Base-by-base conservation (phyloP, 1,140 invertebrate genomes). In the Drosophila nigrodunni region DNA sequence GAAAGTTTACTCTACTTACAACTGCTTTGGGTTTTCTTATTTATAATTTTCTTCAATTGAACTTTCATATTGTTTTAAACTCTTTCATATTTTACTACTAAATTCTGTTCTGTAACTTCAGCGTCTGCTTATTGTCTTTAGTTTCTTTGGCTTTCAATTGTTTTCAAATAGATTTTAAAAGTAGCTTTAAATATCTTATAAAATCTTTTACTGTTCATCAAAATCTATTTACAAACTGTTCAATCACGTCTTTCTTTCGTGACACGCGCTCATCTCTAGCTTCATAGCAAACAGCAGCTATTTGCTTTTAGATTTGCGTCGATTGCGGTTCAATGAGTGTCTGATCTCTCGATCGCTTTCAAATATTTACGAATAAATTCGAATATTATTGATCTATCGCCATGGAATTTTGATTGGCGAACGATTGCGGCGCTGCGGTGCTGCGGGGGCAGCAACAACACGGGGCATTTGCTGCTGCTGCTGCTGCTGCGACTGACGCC, bases 381-480 rank as follows among this genome's bases (percentile, higher is more conserved):
- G 61, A 47, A 15, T 54, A 5, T 54, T 7, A 39, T 37, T 35
- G 55, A 61, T 47, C 82, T 91, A 92, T 52, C 90, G 75, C 91
- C 91, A 92, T 30, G 91, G 91, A 58, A 92, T 83, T 69, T 92
- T 92, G 73, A 92, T 92, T 46, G 91, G 91, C 57, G 90, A 92
- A 50, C 90, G 90, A 62, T 91, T 91, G 72, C 91, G 90, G 11
- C 90, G 86, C 58, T 61, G 67, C 34, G 73, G 49, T 66, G 71
- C 64, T 67, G 71, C 69, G 77, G 66, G 67, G 34, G 73, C 52
- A 68, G 74, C 67, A 69, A 67, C 69, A 71, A 62, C 60, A 49
- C 78, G 44, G 30, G 71, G 57, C 30, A 61, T 35, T 60, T 61
- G 46, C 64, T 61, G 46, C 21, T 75, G 76, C 4, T 82, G 81